Evolutionary conservation across 1,140 invertebrate genomes (phyloP).

Genomic region (Drosophila cardini): DNA sequence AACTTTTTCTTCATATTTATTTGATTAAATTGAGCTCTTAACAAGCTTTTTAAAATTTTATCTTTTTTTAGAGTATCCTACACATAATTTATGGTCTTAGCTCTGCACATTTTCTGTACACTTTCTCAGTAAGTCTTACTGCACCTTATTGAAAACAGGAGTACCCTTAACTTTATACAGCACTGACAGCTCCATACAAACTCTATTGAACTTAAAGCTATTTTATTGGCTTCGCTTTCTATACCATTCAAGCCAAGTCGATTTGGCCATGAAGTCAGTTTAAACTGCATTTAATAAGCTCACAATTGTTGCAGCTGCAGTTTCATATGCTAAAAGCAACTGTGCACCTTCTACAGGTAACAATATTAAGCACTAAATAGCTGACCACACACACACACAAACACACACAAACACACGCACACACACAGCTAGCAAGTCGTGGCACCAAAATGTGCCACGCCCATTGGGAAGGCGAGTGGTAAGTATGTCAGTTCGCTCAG

Average conservation of each 20-base stretch:
- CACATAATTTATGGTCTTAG: too few relatives aligned
- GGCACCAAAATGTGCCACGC: not conserved
- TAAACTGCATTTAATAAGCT: constrained; percentile 6
- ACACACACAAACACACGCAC: not conserved
- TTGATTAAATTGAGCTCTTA: too few relatives aligned
- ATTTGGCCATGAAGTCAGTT: constrained; percentile 14
- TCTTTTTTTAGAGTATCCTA: too few relatives aligned
- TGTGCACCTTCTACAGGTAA: not conserved
- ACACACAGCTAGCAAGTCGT: constrained; percentile 28
- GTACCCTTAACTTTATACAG: too few relatives aligned
- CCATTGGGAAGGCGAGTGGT: not conserved
- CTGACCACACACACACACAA: constrained; percentile 1
- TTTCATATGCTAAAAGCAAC: not conserved
- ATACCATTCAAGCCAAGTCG: not conserved
- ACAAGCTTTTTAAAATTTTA: too few relatives aligned
- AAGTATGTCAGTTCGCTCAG: constrained; percentile 60
- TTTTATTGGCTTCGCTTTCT: not conserved
- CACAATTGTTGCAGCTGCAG: constrained; percentile 15
- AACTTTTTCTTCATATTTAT: too few relatives aligned
- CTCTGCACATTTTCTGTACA: too few relatives aligned
- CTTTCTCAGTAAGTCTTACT: too few relatives aligned
- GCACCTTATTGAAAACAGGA: too few relatives aligned
- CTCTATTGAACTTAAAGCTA: not conserved
- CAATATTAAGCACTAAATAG: constrained; percentile 9
- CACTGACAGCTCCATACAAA: not conserved